phyloP scores from a whole-genome alignment of 2,797 vertebrate species.

The Pseudotriccus pelzelni region DNA sequence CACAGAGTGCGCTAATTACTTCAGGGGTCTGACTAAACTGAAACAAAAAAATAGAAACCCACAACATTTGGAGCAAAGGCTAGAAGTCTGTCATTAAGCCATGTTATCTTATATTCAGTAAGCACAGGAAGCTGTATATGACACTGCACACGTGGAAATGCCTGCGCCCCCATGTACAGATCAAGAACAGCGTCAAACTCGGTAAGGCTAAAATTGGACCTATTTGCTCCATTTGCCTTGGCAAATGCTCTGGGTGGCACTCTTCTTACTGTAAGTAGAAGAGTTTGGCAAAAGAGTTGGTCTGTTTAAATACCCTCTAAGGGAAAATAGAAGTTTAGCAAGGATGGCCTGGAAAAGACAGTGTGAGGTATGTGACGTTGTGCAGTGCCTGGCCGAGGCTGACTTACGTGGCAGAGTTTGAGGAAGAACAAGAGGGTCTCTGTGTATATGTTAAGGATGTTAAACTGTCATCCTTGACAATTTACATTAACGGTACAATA shows the following conservation, averaged over 20 bases:
- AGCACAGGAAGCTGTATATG: not conserved
- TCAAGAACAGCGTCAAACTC: not conserved
- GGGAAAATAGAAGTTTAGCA: not conserved
- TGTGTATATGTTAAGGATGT: not conserved
- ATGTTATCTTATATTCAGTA: not conserved
- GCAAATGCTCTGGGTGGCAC: not conserved
- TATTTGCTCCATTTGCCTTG: not conserved
- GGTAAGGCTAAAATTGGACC: not conserved
- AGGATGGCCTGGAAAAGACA: not conserved
- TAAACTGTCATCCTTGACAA: conserved; percentile 8
- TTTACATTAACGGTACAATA: not conserved
- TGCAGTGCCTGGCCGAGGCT: not conserved
- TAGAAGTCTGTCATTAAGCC: conserved; percentile 13
- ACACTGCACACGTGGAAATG: not conserved
- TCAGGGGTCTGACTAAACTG: conserved; percentile 42
- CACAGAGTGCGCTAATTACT: conserved; percentile 20
- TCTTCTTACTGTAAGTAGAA: not conserved
- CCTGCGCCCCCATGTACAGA: not conserved
- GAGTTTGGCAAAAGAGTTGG: not conserved
- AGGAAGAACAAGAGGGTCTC: conserved; percentile 32
- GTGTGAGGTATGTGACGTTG: not conserved
- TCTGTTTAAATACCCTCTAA: not conserved
- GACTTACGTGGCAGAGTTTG: not conserved
- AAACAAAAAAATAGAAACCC: conserved; percentile 42
- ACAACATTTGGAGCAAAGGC: conserved; percentile 44